Percentiles rank a stretch among this genome's conserved stretches.
Conservation (phyloP, 2,888 invertebrate genomes). For the Diarsia brunnea region DNA sequence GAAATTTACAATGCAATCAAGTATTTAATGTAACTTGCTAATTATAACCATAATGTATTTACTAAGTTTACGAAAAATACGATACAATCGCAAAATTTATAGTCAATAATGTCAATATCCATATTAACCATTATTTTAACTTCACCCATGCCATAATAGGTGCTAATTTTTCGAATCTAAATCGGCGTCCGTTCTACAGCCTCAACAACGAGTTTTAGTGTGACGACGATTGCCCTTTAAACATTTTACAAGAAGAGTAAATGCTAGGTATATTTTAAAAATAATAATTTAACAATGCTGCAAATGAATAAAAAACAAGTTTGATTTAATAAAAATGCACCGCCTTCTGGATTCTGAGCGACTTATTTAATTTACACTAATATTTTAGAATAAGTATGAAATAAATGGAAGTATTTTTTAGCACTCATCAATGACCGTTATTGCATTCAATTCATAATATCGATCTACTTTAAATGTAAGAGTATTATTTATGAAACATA, state of each 20-base stretch:
- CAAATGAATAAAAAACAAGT: conserved; percentile 55
- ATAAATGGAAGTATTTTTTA: conserved; percentile 66
- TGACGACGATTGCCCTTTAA: conserved; percentile 53
- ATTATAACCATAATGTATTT: conserved; percentile 71
- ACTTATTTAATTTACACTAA: conserved; percentile 53
- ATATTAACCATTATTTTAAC: conserved; percentile 68
- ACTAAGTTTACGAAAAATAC: conserved; percentile 73
- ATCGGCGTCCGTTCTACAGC: conserved; percentile 61
- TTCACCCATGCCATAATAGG: conserved; percentile 63
- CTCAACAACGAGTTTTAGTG: conserved; percentile 57
- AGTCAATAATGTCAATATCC: conserved; percentile 63
- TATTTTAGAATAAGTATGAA: conserved; percentile 64
- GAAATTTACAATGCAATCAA: conserved; percentile 79
- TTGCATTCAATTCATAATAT: conserved; percentile 60
- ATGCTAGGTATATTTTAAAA: conserved; percentile 59
- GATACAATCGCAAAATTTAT: conserved; percentile 68
- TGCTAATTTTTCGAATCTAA: conserved; percentile 59
- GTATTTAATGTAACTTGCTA: conserved; percentile 72
- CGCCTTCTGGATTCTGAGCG: conserved; percentile 24
- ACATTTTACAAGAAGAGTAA: conserved; percentile 64
- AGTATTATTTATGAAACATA: conserved; percentile 61
- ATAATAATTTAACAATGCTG: conserved; percentile 63
- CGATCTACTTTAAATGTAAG: conserved; percentile 57
- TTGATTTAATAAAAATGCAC: conserved; percentile 54
- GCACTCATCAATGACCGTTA: conserved; percentile 64